These are phyloP conservation scores for Cacatua alba DNA, from an alignment of 2,113 vertebrate species.

Conservation along the genomic window DNA sequence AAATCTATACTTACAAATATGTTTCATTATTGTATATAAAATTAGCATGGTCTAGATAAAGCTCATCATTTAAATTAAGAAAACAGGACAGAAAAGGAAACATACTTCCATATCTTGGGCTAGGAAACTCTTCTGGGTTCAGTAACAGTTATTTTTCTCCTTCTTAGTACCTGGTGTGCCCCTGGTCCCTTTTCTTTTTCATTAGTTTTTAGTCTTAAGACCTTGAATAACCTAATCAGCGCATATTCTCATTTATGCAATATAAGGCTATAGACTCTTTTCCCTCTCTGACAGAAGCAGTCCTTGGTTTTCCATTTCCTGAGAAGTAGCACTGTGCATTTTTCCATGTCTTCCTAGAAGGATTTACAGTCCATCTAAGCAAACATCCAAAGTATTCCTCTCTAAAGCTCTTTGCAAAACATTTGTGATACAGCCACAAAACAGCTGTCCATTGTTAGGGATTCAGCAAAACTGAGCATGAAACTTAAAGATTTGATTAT, in stretches of 20 bases:
- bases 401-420: background rate
- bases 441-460: background rate
- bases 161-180: background rate
- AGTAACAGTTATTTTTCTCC: background rate
- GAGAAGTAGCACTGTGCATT: background rate
- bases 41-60: background rate
- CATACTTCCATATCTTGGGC: background rate
- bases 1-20: background rate
- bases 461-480: background rate
- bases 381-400: background rate
- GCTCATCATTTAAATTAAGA: background rate
- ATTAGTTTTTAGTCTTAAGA: background rate
- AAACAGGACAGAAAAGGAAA: background rate
- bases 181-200: background rate
- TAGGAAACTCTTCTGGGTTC: background rate
- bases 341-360: background rate
- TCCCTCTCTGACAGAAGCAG: background rate
- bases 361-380: background rate
- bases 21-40: background rate
- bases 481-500: background rate
- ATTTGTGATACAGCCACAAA: background rate
- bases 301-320: background rate
- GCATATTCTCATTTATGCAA: background rate
- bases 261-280: background rate
- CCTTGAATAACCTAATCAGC: background rate